A percentile compares a stretch with the other conserved stretches of the same genome.
Conservation (phyloP, 2,797 vertebrate genomes). For the Gila robusta region DNA sequence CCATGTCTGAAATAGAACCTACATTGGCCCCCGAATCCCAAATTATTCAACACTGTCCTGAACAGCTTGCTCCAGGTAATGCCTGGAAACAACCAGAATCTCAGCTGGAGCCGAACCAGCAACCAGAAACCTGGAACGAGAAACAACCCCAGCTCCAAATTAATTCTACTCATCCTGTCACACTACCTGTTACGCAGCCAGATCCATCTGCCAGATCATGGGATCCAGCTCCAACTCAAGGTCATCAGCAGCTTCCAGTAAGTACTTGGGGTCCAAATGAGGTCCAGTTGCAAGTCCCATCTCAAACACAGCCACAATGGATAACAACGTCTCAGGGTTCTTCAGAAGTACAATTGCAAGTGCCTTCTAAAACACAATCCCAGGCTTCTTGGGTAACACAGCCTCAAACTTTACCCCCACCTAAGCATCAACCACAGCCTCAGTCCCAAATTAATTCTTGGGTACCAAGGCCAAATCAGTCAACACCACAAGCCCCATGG, state of each 20-base stretch:
- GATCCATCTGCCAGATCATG: constrained; percentile 68
- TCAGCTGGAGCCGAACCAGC: constrained; percentile 72
- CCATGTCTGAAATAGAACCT: constrained; percentile 63
- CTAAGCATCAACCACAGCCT: constrained; percentile 64
- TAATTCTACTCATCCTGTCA: constrained; percentile 48
- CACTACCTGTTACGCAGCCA: constrained; percentile 64
- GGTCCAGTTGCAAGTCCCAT: constrained; percentile 70
- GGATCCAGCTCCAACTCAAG: constrained; percentile 71
- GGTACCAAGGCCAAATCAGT: constrained; percentile 69
- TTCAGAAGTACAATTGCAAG: constrained; percentile 53
- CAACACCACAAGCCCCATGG: constrained; percentile 59
- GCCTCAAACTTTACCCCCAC: constrained; percentile 61
- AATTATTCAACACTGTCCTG: constrained; percentile 44
- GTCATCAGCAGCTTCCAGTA: constrained; percentile 71
- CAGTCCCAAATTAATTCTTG: constrained; percentile 69
- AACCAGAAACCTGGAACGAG: constrained; percentile 68
- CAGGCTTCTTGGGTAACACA: constrained; percentile 68
- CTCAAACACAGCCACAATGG: constrained; percentile 70
- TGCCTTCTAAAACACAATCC: constrained; percentile 68
- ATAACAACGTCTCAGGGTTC: constrained; percentile 71
- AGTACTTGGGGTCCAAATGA: constrained; percentile 73
- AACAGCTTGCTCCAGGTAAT: constrained; percentile 64
- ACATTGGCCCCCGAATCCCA: constrained; percentile 69
- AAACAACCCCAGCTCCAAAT: constrained; percentile 58
- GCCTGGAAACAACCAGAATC: constrained; percentile 72